Evolutionary conservation across 2,797 vertebrate genomes (phyloP), one percentile per base, ranked within the genome.

Genomic region (Epinephelus coioides): DNA sequence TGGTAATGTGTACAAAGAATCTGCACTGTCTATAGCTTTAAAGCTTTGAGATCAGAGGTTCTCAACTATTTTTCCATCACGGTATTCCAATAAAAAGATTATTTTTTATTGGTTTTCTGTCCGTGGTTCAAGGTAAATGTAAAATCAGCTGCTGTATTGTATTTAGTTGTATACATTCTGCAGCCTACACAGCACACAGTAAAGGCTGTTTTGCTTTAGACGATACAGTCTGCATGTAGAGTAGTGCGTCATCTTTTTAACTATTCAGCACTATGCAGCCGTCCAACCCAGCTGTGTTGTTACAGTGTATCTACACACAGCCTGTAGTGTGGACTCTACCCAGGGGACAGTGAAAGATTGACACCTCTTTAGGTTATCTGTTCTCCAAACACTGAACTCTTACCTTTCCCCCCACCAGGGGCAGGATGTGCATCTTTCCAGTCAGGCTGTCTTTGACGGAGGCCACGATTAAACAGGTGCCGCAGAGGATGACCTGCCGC

Each of bases 351-450:
- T 2, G 14, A 74, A 76, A 67, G 70, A 54, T 77, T 56, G 60
- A 64, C 76, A 15, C 43, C 38, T 21, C 40, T 47, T 63, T 43
- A 68, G 69, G 44, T 23, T 59, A 30, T 73, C 60, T 50, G 50
- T 69, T 34, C 13, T 43, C 14, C 50, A 47, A 72, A 81, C 23
- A 18, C 43, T 73, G 59, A 75, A 40, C 61, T 62, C 95, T 95
- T 93, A 99, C 98, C 97, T 98, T 99, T 83, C 98, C 98, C 67
- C 98, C 98, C 69, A 98, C 94, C 56, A 99, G 95, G 80, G 98
- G 97, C 88, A 99, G 94, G 88, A 99, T 97, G 93, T 99, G 98
- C 97, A 99, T 96, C 94, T 99, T 99, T 79, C 98, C 98, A 0
- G 96, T 95, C n/a, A 98, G 95, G 92, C 97, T 97, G 67, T 99